A percentile compares a stretch with the other conserved stretches of the same genome.
These are phyloP conservation scores for Hormaphis cornu DNA, from an alignment of 1,140 invertebrate genomes.

Conservation along the genomic window DNA sequence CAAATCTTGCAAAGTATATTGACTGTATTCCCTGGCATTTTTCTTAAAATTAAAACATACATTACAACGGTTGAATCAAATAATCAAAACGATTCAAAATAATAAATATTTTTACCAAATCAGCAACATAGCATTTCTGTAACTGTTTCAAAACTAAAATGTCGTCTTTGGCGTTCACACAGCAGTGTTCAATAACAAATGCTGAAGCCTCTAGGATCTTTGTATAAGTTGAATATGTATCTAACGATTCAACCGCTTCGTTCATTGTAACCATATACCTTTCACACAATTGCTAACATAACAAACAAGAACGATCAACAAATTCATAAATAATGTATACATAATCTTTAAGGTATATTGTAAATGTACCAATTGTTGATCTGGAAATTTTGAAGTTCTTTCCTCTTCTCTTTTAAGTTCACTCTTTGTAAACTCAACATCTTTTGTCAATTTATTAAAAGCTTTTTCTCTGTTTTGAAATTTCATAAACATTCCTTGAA, in stretches of 20 bases:
- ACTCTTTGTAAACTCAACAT: neutral
- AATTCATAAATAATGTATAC: neutral
- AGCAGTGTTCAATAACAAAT: neutral
- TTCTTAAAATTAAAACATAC: neutral
- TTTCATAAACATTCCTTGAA: neutral
- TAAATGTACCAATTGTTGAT: neutral
- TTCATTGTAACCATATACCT: conserved; percentile 5
- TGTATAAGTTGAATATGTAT: neutral
- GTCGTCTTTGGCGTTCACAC: neutral
- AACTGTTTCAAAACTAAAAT: neutral
- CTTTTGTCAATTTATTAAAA: neutral
- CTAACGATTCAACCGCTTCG: neutral
- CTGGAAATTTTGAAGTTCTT: neutral
- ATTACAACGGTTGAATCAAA: too few species aligned
- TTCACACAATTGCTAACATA: neutral
- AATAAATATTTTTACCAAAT: neutral
- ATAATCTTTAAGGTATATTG: neutral
- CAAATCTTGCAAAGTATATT: neutral
- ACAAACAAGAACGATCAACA: neutral
- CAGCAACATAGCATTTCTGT: neutral
- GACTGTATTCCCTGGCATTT: neutral
- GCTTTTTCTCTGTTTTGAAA: conserved; percentile 6
- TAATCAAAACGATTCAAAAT: too few species aligned
- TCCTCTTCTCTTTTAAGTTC: neutral
- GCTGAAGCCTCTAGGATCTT: neutral